Evolutionary conservation across 2,797 vertebrate genomes (phyloP), one percentile per base, ranked within the genome.

Genomic region (Austrolebias charrua): DNA sequence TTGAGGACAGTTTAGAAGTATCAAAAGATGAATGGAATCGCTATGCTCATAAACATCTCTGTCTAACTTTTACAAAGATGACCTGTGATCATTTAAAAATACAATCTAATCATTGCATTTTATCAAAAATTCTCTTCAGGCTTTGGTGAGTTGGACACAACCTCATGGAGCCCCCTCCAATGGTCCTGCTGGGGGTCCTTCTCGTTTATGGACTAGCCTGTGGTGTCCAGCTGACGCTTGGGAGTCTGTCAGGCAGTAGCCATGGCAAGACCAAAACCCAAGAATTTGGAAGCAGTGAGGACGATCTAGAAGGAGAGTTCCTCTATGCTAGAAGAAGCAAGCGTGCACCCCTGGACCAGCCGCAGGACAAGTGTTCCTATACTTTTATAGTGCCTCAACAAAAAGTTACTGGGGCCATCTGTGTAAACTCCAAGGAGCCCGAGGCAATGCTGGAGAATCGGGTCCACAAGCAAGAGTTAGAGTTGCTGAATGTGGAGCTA

Each of bases 371-470:
- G 71, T 99, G 98, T 80, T 98, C 96, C 71, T 98, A 99, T 75
- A 99, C 98, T 42, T 99, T 99, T 59, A 97, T 99, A 2, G 97
- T 99, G 73, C 98, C 98, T 60, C 98, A 98, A 50, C 95, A 97
- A 77, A 96, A 96, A 91, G 95, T 99, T 67, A 98, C 95, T 0
- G 98, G 97, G 13, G 96, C 98, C 79, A 99, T 99, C 76, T 99
- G 98, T 13, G 97, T 99, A 48, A 98, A 97, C 89, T 97, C 96
- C 74, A 96, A 95, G 84, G 96, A 97, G 78, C 95, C 96, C 0
- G 96, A 98, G 82, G 90, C 93, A 28, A 79, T 94, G 71, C 91
- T 94, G 89, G 96, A 97, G 88, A 96, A 94, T 79, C 91, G 95
- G 33, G 94, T 97, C 75, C 95, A 98, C 75, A 98, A 96, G 80